Conservation (phyloP, 2,113 vertebrate genomes). For the Gallinago paraguaiae region DNA sequence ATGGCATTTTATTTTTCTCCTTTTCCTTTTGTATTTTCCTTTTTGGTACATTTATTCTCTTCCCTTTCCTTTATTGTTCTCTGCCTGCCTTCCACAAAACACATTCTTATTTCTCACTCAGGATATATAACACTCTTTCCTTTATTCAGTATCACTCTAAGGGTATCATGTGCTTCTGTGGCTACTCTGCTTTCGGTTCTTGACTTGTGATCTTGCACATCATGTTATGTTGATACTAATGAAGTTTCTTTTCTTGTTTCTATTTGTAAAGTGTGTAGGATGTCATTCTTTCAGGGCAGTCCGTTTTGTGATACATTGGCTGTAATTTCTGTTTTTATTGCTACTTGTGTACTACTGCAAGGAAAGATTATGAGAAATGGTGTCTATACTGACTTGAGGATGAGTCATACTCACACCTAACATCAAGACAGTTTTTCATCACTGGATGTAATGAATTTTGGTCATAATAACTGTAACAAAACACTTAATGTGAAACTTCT, state of each 20-base stretch:
- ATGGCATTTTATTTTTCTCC: neutral
- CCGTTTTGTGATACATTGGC: neutral
- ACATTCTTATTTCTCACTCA: neutral
- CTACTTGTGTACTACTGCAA: conserved; percentile 14
- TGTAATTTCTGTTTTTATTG: neutral
- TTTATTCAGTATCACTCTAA: neutral
- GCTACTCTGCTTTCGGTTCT: neutral
- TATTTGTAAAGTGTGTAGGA: neutral
- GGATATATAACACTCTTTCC: neutral
- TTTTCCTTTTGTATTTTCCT: neutral
- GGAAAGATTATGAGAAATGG: neutral
- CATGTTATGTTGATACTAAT: neutral
- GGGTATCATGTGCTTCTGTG: neutral
- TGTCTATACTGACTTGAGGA: neutral
- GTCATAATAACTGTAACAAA: neutral
- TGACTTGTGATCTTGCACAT: neutral
- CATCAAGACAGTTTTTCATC: neutral
- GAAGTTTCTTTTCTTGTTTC: conserved; percentile 9
- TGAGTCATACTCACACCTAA: neutral
- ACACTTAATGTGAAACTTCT: neutral
- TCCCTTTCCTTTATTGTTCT: neutral
- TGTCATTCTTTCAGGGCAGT: neutral
- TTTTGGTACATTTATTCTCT: neutral
- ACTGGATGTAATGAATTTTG: conserved; percentile 14
- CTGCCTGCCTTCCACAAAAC: neutral